Evolutionary conservation across 2,888 invertebrate species (phyloP), one percentile per base, ranked within the genome.

Genomic region (Agrypnus murinus): DNA sequence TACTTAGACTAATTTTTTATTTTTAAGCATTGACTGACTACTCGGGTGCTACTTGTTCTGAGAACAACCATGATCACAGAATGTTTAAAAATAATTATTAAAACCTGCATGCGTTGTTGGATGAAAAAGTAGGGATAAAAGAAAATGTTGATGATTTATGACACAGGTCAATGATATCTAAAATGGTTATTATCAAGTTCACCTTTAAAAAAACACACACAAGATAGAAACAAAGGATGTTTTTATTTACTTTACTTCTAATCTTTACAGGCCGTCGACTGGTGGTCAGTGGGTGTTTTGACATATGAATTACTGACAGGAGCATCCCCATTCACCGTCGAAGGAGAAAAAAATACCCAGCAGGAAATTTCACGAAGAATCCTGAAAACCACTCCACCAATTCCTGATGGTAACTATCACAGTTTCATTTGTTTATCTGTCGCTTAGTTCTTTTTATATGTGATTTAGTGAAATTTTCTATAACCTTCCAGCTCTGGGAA

Each of bases 241-340:
- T 34, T 55, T 50, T 86, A 82, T 81, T 84, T n/a, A n/a, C n/a
- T n/a, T n/a, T n/a, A n/a, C n/a, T n/a, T n/a, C n/a, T n/a, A n/a
- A n/a, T n/a, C n/a, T n/a, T n/a, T 84, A 25, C 88, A 96, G 93
- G 95, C 97, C 58, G 98, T 98, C 5, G 99, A 99, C 87, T 99
- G 98, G 98, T 99, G 99, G 99, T 97, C 97, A 32, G 94, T 98
- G 6, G 98, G 98, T 6, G 98, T 99, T 1, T 87, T 99, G 50
- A 96, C 97, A 0, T 99, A 98, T 88, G 98, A 99, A 86, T 90
- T 99, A 46, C 87, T 99, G 64, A 98, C 98, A 0, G 98, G 99
- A 62, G 97, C 97, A 6, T 98, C 98, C 0, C 99, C 99, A 1
- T 99, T 99, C 86, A 97, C 98, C 7, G 95, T 97, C 0, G 96